A percentile compares a stretch with the other conserved stretches of the same genome.
Conservation (phyloP, 2,113 vertebrate species). For the Cryptotis parvus region DNA sequence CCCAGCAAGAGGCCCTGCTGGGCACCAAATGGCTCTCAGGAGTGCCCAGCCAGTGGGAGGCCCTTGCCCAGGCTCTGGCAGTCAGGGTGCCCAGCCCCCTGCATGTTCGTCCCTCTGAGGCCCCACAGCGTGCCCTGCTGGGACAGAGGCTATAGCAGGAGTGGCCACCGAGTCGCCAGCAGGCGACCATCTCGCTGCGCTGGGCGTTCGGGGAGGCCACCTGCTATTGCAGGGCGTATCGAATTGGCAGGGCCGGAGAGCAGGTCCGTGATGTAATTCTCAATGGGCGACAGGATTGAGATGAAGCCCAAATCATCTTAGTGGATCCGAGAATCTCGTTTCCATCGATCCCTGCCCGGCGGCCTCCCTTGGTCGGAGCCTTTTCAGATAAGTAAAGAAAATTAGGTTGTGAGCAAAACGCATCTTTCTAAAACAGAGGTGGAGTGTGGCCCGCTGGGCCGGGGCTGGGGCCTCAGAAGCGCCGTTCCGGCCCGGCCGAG, state of each 20-base stretch:
- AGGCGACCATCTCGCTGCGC: not conserved
- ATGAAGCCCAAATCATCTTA: constrained; percentile 96
- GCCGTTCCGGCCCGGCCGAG: constrained; percentile 87
- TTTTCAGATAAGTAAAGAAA: constrained; percentile 92
- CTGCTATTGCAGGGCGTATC: constrained; percentile 88
- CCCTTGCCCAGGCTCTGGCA: too few species aligned
- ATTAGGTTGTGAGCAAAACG: constrained; percentile 87
- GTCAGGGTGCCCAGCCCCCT: too few species aligned
- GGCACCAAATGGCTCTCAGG: too few species aligned
- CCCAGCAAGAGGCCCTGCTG: too few species aligned
- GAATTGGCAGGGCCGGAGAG: constrained; percentile 91
- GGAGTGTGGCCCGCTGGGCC: constrained; percentile 38
- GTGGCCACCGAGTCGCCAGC: too few species aligned
- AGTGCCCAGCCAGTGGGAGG: too few species aligned
- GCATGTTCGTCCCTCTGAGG: too few species aligned
- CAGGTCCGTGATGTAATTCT: constrained; percentile 94
- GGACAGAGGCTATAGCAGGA: too few species aligned
- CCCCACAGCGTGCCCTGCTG: too few species aligned
- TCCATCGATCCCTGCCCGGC: constrained; percentile 94
- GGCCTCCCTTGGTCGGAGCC: constrained; percentile 88
- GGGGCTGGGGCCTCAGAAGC: constrained; percentile 60
- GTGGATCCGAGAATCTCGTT: constrained; percentile 94
- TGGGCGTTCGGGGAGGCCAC: not conserved
- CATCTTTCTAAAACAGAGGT: constrained; percentile 65
- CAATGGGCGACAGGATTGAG: constrained; percentile 91